Conservation (phyloP, 2,888 invertebrate species). For the Mythimna impura region DNA sequence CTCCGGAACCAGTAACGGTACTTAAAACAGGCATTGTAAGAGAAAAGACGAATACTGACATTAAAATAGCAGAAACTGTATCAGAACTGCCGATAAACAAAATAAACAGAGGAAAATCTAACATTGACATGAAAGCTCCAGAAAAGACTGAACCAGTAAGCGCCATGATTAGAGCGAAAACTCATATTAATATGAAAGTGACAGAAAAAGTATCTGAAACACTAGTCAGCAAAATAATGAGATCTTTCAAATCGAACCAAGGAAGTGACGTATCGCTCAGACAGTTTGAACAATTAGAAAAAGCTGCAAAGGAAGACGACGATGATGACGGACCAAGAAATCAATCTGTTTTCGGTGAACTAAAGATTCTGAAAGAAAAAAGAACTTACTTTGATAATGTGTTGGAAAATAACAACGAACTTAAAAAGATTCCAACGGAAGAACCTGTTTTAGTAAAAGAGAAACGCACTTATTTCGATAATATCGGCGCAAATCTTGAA, state of each 20-base stretch:
- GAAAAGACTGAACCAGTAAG: conserved; percentile 35
- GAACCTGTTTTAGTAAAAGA: conserved; percentile 53
- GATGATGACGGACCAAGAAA: conserved; percentile 47
- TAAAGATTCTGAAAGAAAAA: conserved; percentile 74
- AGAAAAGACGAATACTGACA: conserved; percentile 22
- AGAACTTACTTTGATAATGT: conserved; percentile 72
- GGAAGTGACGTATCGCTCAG: conserved; percentile 76
- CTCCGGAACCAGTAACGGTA: conserved; percentile 4
- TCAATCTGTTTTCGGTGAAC: conserved; percentile 63
- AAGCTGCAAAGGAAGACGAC: conserved; percentile 67
- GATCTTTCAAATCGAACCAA: conserved; percentile 69
- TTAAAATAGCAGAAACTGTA: conserved; percentile 29
- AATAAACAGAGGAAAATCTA: conserved; percentile 47
- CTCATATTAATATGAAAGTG: conserved; percentile 33
- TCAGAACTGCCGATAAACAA: conserved; percentile 13
- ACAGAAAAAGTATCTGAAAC: conserved; percentile 64
- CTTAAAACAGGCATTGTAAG: background rate
- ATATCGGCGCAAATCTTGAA: conserved; percentile 65
- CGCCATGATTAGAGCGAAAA: conserved; percentile 37
- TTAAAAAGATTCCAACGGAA: conserved; percentile 26
- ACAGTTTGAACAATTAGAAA: conserved; percentile 81
- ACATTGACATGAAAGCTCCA: conserved; percentile 36
- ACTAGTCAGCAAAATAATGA: conserved; percentile 73
- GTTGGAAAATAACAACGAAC: conserved; percentile 30
- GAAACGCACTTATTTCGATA: conserved; percentile 76